Conservation (phyloP, 2,888 invertebrate species). For the Lacanobia wlatinum region DNA sequence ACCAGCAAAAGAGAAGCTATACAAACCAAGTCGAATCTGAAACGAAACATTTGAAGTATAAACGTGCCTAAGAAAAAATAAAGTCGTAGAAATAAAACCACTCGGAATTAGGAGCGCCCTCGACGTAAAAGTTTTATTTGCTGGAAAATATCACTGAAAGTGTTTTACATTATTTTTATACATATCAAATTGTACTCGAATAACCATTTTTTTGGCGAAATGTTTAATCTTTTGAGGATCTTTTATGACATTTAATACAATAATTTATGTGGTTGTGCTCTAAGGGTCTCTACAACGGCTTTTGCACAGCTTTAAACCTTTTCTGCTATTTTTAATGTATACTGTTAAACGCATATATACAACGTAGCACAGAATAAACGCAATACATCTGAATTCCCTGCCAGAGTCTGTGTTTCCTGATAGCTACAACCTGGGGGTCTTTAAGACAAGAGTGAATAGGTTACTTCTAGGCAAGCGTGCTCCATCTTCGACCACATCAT, state of each 20-base stretch:
- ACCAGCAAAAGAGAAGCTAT: neutral
- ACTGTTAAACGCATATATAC: no score
- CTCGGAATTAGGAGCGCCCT: neutral
- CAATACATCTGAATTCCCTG: no score
- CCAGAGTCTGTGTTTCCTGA: no score
- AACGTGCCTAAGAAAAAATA: neutral
- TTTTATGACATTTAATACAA: neutral
- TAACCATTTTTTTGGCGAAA: neutral
- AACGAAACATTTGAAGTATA: neutral
- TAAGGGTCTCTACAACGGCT: no score
- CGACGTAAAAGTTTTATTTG: conserved; percentile 8
- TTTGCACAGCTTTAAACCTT: neutral
- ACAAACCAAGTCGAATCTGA: neutral
- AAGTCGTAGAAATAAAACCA: neutral
- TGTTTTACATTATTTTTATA: neutral
- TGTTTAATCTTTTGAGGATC: neutral
- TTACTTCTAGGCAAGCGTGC: no score
- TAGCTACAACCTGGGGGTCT: no score
- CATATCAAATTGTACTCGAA: neutral
- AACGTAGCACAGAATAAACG: no score
- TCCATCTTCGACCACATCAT: no score
- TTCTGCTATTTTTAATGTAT: no score
- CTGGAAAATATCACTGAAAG: conserved; percentile 5
- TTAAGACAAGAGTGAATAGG: no score
- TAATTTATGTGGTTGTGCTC: no score